Evolutionary conservation across 2,113 vertebrate genomes (phyloP).

Genomic region (Gulo gulo): DNA sequence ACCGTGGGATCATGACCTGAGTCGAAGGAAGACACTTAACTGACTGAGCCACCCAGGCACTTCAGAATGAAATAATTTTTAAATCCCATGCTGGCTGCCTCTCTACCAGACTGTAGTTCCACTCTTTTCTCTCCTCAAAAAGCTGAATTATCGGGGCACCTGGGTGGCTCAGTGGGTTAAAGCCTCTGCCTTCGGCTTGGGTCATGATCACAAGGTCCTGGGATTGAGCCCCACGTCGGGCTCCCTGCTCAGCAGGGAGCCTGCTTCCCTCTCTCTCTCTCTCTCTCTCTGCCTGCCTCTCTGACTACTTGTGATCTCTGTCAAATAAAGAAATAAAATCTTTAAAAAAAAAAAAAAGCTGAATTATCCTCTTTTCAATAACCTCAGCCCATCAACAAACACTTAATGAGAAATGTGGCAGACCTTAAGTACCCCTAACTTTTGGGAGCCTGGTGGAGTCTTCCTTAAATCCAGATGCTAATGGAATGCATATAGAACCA

Average conservation of each 20-base stretch:
- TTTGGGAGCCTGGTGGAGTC: neutral
- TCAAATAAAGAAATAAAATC: too few species aligned
- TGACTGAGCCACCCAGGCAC: neutral
- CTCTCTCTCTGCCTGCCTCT: too few species aligned
- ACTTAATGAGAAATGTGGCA: constrained; percentile 8
- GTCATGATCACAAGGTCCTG: too few species aligned
- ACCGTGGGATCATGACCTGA: neutral
- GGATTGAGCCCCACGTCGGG: too few species aligned
- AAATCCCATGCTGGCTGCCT: neutral
- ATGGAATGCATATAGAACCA: neutral
- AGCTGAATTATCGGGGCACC: neutral
- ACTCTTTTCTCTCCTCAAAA: neutral
- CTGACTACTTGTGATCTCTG: too few species aligned
- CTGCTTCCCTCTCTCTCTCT: too few species aligned
- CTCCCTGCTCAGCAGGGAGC: too few species aligned
- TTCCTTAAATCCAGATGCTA: neutral
- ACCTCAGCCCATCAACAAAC: neutral
- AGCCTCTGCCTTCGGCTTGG: too few species aligned
- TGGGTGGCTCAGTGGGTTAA: too few species aligned
- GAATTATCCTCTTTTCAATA: neutral
- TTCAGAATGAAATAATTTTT: neutral
- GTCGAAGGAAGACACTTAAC: neutral
- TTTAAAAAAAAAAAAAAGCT: neutral
- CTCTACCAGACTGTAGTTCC: neutral
- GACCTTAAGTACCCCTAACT: neutral